These are phyloP conservation scores for Paratrypauchen microcephalus DNA, from an alignment of 2,797 vertebrate species.

Conservation along the genomic window DNA sequence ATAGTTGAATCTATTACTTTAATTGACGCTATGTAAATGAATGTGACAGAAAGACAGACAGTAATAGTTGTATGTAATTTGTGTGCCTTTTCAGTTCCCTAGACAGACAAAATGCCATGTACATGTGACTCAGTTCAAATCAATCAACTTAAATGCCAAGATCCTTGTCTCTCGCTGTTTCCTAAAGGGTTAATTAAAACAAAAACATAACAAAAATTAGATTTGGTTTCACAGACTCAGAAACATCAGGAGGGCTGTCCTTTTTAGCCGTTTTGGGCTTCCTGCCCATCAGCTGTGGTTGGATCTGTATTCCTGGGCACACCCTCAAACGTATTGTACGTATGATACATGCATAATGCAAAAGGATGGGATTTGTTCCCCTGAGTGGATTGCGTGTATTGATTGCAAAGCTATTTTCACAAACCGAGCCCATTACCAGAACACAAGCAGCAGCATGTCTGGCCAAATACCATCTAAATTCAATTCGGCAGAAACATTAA, in stretches of 20 bases:
- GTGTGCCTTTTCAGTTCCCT: neutral
- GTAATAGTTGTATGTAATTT: neutral
- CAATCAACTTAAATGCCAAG: neutral
- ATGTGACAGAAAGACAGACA: neutral
- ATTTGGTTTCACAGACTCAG: neutral
- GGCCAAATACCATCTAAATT: slow-evolving; percentile 47
- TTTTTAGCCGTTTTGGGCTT: neutral
- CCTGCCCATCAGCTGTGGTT: neutral
- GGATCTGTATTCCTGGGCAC: slow-evolving; percentile 35
- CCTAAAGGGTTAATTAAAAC: neutral
- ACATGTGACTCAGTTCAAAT: neutral
- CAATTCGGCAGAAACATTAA: slow-evolving; percentile 30
- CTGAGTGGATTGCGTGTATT: slow-evolving; percentile 56
- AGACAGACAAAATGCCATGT: neutral
- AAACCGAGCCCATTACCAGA: slow-evolving; percentile 51
- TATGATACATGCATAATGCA: slow-evolving; percentile 53
- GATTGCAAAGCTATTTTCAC: slow-evolving; percentile 64
- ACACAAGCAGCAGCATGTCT: slow-evolving; percentile 41
- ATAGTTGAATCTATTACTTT: too few relatives aligned
- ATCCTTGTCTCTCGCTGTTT: neutral
- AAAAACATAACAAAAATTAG: neutral
- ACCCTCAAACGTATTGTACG: slow-evolving; percentile 6
- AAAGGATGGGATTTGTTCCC: slow-evolving; percentile 35
- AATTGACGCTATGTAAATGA: too few relatives aligned
- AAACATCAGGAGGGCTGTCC: neutral